Evolutionary conservation across 1,140 invertebrate species (phyloP).

Genomic region (Brachionus plicatilis): DNA sequence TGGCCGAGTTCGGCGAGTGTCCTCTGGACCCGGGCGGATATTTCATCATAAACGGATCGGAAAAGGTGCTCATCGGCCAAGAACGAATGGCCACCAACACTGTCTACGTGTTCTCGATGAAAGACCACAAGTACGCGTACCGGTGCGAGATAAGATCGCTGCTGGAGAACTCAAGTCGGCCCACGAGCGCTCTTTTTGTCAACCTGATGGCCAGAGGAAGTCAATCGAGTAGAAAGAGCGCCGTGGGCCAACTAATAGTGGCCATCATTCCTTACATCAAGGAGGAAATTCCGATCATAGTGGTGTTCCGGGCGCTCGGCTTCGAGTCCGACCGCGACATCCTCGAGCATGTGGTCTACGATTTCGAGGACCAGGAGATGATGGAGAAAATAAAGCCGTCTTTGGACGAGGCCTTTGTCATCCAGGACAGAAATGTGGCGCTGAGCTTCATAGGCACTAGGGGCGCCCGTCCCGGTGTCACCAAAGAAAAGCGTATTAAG

Average conservation of each 20-base stretch:
- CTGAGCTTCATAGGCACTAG: slow-evolving; percentile 94
- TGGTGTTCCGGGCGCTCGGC: slow-evolving; percentile 88
- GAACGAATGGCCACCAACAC: slow-evolving; percentile 99
- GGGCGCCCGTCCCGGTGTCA: slow-evolving; percentile 91
- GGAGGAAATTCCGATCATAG: slow-evolving; percentile 96
- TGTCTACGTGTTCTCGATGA: slow-evolving; percentile 98
- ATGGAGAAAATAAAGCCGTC: slow-evolving; percentile 99
- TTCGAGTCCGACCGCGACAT: slow-evolving; percentile 98
- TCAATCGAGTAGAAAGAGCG: slow-evolving; percentile 75
- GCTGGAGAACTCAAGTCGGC: slow-evolving; percentile 82
- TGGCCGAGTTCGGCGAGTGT: slow-evolving; percentile 96
- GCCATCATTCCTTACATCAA: slow-evolving; percentile 96
- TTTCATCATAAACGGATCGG: slow-evolving; percentile 57
- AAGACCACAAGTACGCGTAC: slow-evolving; percentile 85
- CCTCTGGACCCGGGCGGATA: slow-evolving; percentile 81
- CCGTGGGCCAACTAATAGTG: slow-evolving; percentile 94
- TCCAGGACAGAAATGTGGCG: slow-evolving; percentile 97
- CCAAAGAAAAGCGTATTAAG: slow-evolving; percentile 95
- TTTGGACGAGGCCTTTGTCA: slow-evolving; percentile 96
- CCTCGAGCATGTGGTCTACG: slow-evolving; percentile 96
- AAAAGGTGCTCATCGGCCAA: slow-evolving; percentile 82
- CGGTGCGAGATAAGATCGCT: slow-evolving; percentile 94
- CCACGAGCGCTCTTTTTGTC: slow-evolving; percentile 93
- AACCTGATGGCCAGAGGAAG: slow-evolving; percentile 98
- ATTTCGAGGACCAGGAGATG: slow-evolving; percentile 98